These are phyloP conservation scores for Acanthoscelides obtectus DNA, from an alignment of 2,888 invertebrate genomes.

Conservation along the genomic window DNA sequence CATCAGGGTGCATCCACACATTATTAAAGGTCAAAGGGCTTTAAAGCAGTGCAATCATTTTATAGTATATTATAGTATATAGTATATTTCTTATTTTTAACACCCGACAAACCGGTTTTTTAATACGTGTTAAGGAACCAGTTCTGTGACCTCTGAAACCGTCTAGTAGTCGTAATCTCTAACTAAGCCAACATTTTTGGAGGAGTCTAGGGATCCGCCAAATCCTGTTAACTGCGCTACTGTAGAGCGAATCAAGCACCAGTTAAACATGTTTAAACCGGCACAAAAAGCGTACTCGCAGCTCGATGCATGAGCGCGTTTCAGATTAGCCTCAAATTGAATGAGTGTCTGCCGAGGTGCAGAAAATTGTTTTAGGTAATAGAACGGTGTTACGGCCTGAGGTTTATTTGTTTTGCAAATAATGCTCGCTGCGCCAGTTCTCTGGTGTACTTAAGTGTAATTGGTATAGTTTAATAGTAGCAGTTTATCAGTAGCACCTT, in stretches of 20 bases:
- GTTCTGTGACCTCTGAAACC: too few species aligned
- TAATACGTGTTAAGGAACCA: too few species aligned
- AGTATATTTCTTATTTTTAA: too few species aligned
- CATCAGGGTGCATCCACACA: too few species aligned
- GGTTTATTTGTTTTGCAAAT: background rate
- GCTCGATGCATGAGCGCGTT: background rate
- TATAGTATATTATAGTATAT: too few species aligned
- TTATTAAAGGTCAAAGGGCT: too few species aligned
- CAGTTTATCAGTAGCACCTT: background rate
- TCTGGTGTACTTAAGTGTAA: background rate
- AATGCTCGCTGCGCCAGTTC: background rate
- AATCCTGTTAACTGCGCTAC: background rate
- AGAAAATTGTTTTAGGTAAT: background rate
- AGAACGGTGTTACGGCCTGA: background rate
- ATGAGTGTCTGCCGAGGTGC: background rate
- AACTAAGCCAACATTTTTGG: too few species aligned
- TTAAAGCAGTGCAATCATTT: too few species aligned
- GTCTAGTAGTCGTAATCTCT: too few species aligned
- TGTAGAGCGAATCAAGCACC: background rate
- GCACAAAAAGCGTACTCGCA: background rate
- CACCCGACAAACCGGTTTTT: too few species aligned
- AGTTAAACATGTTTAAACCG: background rate
- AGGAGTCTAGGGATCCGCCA: too few species aligned
- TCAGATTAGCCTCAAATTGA: background rate
- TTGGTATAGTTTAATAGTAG: background rate